phyloP scores from a whole-genome alignment of 2,797 vertebrate species.

The Gallirallus australis region DNA sequence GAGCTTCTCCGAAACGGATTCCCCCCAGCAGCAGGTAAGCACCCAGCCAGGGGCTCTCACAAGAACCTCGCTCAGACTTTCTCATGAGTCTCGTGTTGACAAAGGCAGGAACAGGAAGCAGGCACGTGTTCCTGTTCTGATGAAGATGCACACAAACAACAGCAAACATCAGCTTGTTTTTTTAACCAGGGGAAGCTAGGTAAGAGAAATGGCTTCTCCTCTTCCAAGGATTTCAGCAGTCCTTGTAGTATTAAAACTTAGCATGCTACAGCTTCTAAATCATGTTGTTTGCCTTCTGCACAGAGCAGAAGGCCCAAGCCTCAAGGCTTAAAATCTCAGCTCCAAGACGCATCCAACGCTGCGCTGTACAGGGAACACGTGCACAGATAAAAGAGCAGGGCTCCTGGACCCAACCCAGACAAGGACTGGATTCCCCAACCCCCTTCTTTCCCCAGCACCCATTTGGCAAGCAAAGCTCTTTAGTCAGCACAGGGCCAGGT shows the following conservation, averaged over 20 bases:
- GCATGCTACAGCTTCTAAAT: not conserved
- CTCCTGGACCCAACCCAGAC: not conserved
- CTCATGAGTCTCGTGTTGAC: not conserved
- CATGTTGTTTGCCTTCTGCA: not conserved
- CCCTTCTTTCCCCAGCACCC: too few relatives aligned
- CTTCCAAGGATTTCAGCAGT: not conserved
- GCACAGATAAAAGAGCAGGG: not conserved
- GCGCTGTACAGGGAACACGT: not conserved
- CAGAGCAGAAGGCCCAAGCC: not conserved
- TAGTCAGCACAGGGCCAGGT: not conserved
- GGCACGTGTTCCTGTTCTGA: not conserved
- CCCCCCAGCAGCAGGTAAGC: not conserved
- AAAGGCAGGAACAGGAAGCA: constrained; percentile 63
- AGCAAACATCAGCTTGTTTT: not conserved
- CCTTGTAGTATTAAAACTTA: not conserved
- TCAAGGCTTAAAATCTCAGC: not conserved
- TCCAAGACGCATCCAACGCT: not conserved
- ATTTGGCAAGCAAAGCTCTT: constrained; percentile 8
- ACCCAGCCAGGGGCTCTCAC: not conserved
- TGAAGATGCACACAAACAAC: not conserved
- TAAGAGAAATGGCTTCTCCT: not conserved
- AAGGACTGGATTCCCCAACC: not conserved
- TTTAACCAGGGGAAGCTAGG: not conserved
- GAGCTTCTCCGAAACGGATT: not conserved
- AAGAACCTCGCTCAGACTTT: not conserved